Percentiles rank a stretch among this genome's conserved stretches.
Evolutionary conservation across 2,888 invertebrate species (phyloP).

Genomic region (Amphipoea oculea): DNA sequence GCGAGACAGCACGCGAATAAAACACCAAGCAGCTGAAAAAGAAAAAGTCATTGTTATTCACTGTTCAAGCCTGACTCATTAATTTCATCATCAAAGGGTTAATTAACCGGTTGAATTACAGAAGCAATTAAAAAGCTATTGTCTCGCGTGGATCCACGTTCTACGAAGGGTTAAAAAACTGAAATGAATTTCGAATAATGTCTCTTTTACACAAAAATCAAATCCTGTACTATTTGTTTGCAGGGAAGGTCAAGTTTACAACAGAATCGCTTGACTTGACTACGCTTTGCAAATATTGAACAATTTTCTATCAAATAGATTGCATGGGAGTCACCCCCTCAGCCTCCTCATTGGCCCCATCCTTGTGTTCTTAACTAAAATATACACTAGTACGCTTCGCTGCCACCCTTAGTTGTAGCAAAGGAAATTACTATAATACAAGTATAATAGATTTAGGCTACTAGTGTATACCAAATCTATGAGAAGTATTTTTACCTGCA

Average conservation of each 20-base stretch:
- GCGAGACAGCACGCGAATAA: conserved; percentile 98
- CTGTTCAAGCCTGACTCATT: not conserved
- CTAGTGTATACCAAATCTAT: not conserved
- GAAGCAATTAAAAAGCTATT: not conserved
- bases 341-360: not conserved
- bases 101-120: not conserved
- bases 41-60: not conserved
- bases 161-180: not conserved
- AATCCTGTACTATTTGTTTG: too few relatives aligned
- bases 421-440: not conserved
- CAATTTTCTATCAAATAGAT: not conserved
- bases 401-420: not conserved
- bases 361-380: not conserved
- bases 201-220: not conserved
- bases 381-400: not conserved
- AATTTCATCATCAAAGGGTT: not conserved
- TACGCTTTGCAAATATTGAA: not conserved
- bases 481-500: conserved; percentile 92
- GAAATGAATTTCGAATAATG: not conserved
- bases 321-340: not conserved
- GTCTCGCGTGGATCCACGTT: not conserved
- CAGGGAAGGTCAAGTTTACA: not conserved
- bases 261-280: not conserved
- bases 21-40: conserved; percentile 95
- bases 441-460: not conserved